These are phyloP conservation scores for Ciconia stormi DNA, from an alignment of 2,113 vertebrate genomes.

Conservation along the genomic window DNA sequence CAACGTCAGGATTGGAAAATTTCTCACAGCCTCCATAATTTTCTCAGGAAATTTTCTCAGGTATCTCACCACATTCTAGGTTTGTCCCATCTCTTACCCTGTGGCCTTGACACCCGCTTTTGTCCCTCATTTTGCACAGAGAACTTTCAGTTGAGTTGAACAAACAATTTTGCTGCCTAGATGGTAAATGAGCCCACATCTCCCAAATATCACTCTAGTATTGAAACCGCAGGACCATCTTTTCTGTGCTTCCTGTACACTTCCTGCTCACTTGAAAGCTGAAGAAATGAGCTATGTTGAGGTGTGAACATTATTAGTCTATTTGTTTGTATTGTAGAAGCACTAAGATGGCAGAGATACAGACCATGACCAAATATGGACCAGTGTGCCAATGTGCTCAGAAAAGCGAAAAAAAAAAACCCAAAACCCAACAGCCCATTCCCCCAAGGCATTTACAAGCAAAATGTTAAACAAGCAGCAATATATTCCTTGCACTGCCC, in stretches of 20 bases:
- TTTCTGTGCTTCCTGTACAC: not conserved
- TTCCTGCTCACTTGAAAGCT: slow-evolving; percentile 17
- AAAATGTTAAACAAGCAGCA: not conserved
- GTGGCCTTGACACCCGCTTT: not conserved
- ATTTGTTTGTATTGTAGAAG: not conserved
- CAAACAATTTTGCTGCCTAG: not conserved
- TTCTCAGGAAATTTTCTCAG: not conserved
- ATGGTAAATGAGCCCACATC: not conserved
- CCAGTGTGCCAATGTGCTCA: not conserved
- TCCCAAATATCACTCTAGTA: not conserved
- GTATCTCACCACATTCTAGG: not conserved
- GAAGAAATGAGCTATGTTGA: slow-evolving; percentile 16
- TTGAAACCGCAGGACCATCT: not conserved
- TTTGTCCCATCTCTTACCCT: not conserved
- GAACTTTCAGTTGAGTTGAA: not conserved
- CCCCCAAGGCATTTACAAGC: not conserved
- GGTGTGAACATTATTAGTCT: not conserved
- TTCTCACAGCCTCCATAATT: not conserved
- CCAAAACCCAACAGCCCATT: not conserved
- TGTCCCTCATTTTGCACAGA: not conserved
- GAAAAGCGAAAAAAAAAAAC: not conserved
- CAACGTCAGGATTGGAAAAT: not conserved
- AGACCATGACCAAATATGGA: not conserved
- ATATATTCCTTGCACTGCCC: not conserved
- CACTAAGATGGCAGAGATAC: not conserved